Evolutionary conservation across 2,113 vertebrate species (phyloP).

Genomic region (Phyllostomus hastatus): DNA sequence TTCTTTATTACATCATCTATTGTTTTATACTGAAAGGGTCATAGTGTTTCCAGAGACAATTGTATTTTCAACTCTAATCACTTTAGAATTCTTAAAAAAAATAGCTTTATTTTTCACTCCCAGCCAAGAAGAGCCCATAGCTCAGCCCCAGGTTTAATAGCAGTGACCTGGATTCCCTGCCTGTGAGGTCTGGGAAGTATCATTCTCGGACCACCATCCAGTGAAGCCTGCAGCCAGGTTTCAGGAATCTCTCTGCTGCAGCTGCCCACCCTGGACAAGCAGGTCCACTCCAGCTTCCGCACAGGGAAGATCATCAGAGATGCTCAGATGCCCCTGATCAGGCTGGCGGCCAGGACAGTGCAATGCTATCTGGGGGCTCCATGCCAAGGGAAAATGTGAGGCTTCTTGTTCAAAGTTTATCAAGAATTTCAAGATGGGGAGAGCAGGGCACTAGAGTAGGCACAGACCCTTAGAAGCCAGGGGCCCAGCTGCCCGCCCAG

Average conservation of each 20-base stretch:
- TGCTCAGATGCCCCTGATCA: not conserved
- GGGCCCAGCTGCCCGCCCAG: not conserved
- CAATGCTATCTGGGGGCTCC: rapidly evolving
- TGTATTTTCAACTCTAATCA: not conserved
- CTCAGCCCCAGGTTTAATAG: not conserved
- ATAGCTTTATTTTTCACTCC: not conserved
- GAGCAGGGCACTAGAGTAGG: not conserved
- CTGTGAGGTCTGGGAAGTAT: not conserved
- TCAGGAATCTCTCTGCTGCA: not conserved
- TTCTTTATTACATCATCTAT: not conserved
- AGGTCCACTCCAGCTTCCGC: not conserved
- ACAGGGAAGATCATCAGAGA: not conserved
- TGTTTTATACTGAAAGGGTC: not conserved
- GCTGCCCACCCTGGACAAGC: not conserved
- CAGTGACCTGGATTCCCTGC: not conserved
- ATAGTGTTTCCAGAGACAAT: not conserved
- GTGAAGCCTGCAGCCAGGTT: not conserved
- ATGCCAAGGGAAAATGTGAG: not conserved
- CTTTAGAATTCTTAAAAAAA: not conserved
- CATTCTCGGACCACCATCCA: not conserved
- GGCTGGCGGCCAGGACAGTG: rapidly evolving
- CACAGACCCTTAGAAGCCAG: not conserved
- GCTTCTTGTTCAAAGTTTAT: not conserved
- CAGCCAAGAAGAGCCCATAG: not conserved
- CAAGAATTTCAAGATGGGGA: not conserved